A percentile compares a stretch with the other conserved stretches of the same genome.
Evolutionary conservation across 2,113 vertebrate genomes (phyloP).

Genomic region (Stegostoma tigrinum): DNA sequence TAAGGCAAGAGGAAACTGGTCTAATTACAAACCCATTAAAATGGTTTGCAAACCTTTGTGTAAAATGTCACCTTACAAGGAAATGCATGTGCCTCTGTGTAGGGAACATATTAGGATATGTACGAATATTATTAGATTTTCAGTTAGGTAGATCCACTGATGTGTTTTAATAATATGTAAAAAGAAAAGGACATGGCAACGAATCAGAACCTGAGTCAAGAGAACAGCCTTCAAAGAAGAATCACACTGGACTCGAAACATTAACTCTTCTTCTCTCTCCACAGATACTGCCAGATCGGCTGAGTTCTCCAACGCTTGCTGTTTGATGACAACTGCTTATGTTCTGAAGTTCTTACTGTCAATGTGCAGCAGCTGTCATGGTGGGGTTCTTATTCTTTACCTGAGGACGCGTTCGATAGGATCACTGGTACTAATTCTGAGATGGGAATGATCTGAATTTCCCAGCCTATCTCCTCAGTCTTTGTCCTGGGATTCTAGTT

Average conservation of each 20-base stretch:
- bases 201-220: too few species aligned
- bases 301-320: too few species aligned
- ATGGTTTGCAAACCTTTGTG: neutral
- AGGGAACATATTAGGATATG: neutral
- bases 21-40: neutral
- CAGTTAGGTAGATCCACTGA: too few species aligned
- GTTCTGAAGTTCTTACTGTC: neutral
- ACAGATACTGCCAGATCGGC: too few species aligned
- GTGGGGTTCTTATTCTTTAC: neutral
- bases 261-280: too few species aligned
- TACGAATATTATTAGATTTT: too few species aligned
- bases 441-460: too few species aligned
- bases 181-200: too few species aligned
- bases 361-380: neutral
- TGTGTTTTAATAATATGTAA: too few species aligned
- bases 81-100: neutral
- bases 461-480: neutral
- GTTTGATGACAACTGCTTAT: neutral
- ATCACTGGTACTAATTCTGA: neutral
- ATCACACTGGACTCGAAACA: too few species aligned
- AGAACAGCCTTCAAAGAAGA: too few species aligned
- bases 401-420: neutral
- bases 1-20: neutral
- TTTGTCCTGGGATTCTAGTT: neutral
- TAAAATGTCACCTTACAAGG: neutral